phyloP scores from a whole-genome alignment of 2,888 invertebrate genomes.

The Athalia circularis region DNA sequence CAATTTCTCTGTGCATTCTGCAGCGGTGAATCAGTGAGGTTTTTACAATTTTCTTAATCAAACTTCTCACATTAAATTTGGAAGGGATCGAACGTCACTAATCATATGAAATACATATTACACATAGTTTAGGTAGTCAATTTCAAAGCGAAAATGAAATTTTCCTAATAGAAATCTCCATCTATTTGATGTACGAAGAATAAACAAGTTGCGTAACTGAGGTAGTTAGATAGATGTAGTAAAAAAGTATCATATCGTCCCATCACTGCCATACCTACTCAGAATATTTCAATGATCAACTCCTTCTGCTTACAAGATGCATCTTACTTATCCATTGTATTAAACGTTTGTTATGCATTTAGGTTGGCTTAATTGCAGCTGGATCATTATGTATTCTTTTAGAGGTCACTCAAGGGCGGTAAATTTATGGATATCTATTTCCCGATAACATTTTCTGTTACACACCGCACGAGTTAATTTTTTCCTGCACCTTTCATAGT shows the following conservation, averaged over 20 bases:
- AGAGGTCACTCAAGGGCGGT: conserved; percentile 50
- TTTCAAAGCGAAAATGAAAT: background rate
- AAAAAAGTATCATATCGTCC: conserved; percentile 39
- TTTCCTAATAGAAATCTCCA: background rate
- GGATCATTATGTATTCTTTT: conserved; percentile 55
- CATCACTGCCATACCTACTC: conserved; percentile 49
- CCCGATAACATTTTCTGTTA: conserved; percentile 1
- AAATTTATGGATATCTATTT: conserved; percentile 56
- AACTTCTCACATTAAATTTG: too few relatives aligned
- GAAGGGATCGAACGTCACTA: too few relatives aligned
- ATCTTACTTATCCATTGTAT: conserved; percentile 56
- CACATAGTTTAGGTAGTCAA: background rate
- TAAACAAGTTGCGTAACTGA: conserved; percentile 41
- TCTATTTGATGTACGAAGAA: conserved; percentile 27
- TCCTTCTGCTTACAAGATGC: conserved; percentile 41
- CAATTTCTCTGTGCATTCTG: too few relatives aligned
- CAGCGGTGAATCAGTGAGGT: too few relatives aligned
- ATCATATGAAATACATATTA: too few relatives aligned
- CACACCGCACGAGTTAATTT: background rate
- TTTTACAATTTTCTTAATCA: too few relatives aligned
- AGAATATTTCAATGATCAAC: conserved; percentile 57
- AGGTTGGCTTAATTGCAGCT: conserved; percentile 61
- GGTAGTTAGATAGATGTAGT: conserved; percentile 21
- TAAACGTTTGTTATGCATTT: conserved; percentile 58
- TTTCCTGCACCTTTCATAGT: too few relatives aligned